A percentile compares a stretch with the other conserved stretches of the same genome.
phyloP scores from a whole-genome alignment of 1,140 invertebrate species.

The Wasmannia auropunctata region DNA sequence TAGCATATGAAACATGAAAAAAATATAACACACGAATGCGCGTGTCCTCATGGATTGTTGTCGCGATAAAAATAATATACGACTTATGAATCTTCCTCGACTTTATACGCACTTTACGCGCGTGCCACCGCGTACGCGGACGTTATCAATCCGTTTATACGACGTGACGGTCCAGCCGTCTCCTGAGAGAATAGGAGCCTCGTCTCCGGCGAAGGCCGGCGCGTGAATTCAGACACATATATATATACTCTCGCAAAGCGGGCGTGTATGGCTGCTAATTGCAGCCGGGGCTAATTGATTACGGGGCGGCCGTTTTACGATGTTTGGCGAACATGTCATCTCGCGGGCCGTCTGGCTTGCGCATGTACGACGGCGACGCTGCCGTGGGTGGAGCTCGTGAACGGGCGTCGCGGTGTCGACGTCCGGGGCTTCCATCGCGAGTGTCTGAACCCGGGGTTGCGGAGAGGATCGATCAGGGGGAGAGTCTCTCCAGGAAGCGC shows the following conservation, averaged over 20 bases:
- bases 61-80: background rate
- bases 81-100: background rate
- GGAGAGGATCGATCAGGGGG: constrained; percentile 60
- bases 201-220: background rate
- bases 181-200: background rate
- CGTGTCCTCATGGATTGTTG: background rate
- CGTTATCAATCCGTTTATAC: constrained; percentile 4
- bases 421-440: constrained; percentile 68
- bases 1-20: too few relatives aligned
- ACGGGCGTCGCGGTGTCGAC: constrained; percentile 68
- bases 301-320: constrained; percentile 78
- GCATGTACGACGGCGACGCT: constrained; percentile 65
- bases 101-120: background rate
- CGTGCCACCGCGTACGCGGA: background rate
- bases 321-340: constrained; percentile 79
- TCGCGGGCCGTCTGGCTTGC: constrained; percentile 60
- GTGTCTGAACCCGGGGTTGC: constrained; percentile 48
- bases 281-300: constrained; percentile 70
- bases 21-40: background rate
- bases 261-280: constrained; percentile 48
- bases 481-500: constrained; percentile 60
- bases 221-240: constrained; percentile 13
- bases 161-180: background rate
- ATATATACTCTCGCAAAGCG: background rate
- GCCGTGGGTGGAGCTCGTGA: constrained; percentile 71